These are phyloP conservation scores for Anas platyrhynchos DNA, from an alignment of 2,113 vertebrate species.

Conservation along the genomic window DNA sequence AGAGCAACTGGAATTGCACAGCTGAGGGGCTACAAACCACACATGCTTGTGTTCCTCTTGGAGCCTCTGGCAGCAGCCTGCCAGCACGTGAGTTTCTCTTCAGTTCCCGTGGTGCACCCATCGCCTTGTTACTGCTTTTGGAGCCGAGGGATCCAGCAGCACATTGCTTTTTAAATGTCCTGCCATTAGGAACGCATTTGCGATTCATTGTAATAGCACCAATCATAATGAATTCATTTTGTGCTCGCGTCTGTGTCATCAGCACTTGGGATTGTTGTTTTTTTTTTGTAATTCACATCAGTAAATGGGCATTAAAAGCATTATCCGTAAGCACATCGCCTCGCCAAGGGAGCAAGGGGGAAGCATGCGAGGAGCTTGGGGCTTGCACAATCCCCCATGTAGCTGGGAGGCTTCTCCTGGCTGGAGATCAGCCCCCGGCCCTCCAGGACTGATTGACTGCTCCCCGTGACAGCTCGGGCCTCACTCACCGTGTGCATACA, in stretches of 20 bases:
- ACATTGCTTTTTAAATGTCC: constrained; percentile 63
- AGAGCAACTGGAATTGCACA: not conserved
- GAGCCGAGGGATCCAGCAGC: constrained; percentile 45
- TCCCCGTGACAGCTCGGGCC: constrained; percentile 41
- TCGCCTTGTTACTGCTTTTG: constrained; percentile 65
- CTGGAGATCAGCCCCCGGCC: constrained; percentile 53
- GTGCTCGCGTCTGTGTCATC: constrained; percentile 64
- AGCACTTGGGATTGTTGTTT: constrained; percentile 31
- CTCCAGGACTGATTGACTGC: constrained; percentile 22
- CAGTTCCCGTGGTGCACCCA: constrained; percentile 39
- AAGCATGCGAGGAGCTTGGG: constrained; percentile 7
- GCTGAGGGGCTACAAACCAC: not conserved
- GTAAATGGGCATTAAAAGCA: constrained; percentile 64
- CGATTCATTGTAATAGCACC: constrained; percentile 52
- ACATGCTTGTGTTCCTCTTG: not conserved
- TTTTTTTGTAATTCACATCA: constrained; percentile 63
- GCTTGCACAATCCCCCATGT: not conserved
- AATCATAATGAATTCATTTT: constrained; percentile 65
- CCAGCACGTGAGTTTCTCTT: constrained; percentile 4
- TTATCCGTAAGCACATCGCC: constrained; percentile 1
- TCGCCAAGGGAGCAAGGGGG: constrained; percentile 12
- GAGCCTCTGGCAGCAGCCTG: not conserved
- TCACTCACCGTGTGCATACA: constrained; percentile 43
- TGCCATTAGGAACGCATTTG: constrained; percentile 67
- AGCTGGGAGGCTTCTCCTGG: not conserved